phyloP scores from a whole-genome alignment of 2,797 vertebrate genomes.

The Neomorphus geoffroyi region DNA sequence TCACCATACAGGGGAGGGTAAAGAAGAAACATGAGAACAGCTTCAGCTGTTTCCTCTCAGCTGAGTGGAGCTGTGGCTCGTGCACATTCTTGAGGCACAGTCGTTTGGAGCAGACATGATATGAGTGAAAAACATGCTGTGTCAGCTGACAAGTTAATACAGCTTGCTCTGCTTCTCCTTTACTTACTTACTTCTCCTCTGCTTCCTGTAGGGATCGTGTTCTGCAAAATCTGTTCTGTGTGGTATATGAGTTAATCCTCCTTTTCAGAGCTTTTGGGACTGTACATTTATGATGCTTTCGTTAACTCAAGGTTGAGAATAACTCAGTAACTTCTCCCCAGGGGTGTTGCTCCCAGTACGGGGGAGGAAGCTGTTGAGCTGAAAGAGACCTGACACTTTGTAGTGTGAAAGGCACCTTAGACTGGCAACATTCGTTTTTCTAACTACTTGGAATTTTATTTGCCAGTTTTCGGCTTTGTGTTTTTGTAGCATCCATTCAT shows the following conservation, averaged over 20 bases:
- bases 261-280: not conserved
- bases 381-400: not conserved
- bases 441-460: not conserved
- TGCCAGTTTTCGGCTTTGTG: not conserved
- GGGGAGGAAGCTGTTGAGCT: not conserved
- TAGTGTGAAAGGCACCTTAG: not conserved
- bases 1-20: not conserved
- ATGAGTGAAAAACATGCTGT: not conserved
- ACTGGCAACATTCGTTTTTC: not conserved
- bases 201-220: not conserved
- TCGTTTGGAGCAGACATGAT: not conserved
- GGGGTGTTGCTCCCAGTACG: not conserved
- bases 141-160: not conserved
- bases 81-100: not conserved
- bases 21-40: not conserved
- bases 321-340: not conserved
- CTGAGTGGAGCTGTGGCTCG: not conserved
- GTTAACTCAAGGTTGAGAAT: not conserved
- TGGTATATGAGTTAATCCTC: not conserved
- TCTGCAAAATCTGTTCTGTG: not conserved
- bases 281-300: accelerated
- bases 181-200: not conserved
- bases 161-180: not conserved
- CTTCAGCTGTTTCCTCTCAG: not conserved
- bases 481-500: not conserved